Conservation (phyloP, 2,888 invertebrate genomes). For the Dolichomitus sp. region DNA sequence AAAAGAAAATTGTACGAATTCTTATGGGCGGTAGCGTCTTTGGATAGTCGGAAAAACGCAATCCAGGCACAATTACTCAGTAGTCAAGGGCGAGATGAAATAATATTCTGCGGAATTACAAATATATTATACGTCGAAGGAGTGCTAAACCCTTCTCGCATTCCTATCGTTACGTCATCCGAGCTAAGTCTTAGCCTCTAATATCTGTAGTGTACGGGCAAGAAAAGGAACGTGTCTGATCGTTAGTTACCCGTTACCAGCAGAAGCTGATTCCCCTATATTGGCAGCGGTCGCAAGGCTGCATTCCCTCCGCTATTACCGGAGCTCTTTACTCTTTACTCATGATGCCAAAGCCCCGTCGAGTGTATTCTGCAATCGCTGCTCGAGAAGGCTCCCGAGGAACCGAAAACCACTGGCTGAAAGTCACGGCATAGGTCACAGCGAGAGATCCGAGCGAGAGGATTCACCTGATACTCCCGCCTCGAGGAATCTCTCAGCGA, state of each 20-base stretch:
- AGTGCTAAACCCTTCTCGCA: slow-evolving; percentile 57
- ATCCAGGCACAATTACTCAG: background rate
- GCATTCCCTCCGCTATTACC: slow-evolving; percentile 33
- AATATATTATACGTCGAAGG: slow-evolving; percentile 27
- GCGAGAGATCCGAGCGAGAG: slow-evolving; percentile 55
- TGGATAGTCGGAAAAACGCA: background rate
- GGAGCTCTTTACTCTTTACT: slow-evolving; percentile 30
- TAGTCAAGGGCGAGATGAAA: slow-evolving; percentile 11
- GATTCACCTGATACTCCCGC: slow-evolving; percentile 55
- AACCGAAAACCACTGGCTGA: slow-evolving; percentile 63
- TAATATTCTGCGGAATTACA: background rate
- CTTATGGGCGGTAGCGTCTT: background rate
- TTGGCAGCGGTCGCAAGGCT: slow-evolving; percentile 51
- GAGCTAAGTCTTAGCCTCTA: background rate
- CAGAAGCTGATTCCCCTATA: slow-evolving; percentile 5
- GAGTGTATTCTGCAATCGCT: slow-evolving; percentile 20
- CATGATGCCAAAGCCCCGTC: slow-evolving; percentile 27
- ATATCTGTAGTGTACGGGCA: slow-evolving; percentile 1
- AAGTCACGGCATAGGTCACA: slow-evolving; percentile 70
- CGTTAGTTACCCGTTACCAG: slow-evolving; percentile 25
- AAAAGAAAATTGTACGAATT: background rate
- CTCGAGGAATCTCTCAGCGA: slow-evolving; percentile 36
- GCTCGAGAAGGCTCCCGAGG: slow-evolving; percentile 29
- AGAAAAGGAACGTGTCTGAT: slow-evolving; percentile 40
- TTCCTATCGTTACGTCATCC: slow-evolving; percentile 55